Evolutionary conservation across 2,113 vertebrate genomes (phyloP).

Genomic region (Bagarius yarrelli): DNA sequence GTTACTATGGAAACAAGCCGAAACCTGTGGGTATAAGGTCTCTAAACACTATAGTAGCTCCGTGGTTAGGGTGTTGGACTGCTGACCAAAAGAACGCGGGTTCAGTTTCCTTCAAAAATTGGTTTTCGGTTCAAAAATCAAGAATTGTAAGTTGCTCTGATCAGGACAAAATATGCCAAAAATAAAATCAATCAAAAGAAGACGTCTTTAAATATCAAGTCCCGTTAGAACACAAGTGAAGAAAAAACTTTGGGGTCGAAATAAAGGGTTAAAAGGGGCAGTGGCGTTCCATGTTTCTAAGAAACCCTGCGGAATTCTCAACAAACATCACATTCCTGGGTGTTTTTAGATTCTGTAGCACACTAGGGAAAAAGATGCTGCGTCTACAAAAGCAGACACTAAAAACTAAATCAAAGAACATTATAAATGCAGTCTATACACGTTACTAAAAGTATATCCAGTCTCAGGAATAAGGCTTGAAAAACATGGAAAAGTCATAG

Average conservation of each 20-base stretch:
- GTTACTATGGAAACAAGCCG: background rate
- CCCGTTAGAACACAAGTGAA: too few species aligned
- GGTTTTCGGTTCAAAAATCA: too few species aligned
- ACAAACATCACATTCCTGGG: conserved; percentile 12
- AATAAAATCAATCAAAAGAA: too few species aligned
- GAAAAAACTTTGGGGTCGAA: background rate
- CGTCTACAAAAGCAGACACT: background rate
- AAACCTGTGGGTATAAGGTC: background rate
- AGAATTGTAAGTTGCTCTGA: too few species aligned
- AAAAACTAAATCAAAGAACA: background rate
- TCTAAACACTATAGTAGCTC: background rate
- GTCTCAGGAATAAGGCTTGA: too few species aligned
- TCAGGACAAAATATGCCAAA: too few species aligned
- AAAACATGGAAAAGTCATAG: too few species aligned
- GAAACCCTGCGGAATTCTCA: background rate
- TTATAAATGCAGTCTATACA: background rate
- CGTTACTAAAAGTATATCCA: background rate
- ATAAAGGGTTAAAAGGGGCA: background rate
- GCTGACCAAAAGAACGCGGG: too few species aligned
- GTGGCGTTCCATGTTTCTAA: background rate
- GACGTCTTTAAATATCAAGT: too few species aligned
- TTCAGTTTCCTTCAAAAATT: too few species aligned
- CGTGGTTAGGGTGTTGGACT: too few species aligned
- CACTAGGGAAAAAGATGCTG: background rate
- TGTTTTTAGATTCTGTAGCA: background rate